Base-by-base conservation (phyloP, 2,888 invertebrate species). In the Trypoxylon attenuatum region DNA sequence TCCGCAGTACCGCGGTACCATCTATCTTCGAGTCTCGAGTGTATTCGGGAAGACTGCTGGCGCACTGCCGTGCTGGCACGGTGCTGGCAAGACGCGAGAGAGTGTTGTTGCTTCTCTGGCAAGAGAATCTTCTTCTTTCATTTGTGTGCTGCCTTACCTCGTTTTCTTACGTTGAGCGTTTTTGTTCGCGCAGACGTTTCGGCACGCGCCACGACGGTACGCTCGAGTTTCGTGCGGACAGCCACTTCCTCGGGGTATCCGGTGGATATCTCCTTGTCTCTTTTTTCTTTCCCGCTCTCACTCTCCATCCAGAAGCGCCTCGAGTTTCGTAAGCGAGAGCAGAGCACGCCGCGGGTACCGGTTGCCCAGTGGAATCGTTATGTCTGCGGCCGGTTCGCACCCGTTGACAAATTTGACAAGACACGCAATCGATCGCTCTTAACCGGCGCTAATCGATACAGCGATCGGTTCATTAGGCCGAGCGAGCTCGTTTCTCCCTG, bases 381-480 rank as follows among this genome's bases (percentile, higher is more conserved):
- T 49, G 60, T 67, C 69, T 52, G 56, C 58, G 59, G 64, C 72
- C 77, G 76, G 61, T 74, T 82, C 80, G 81, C 83, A 69, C 82
- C 80, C 81, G 79, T 82, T 85, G 85, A 85, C 85, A 85, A 85
- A 85, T 85, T 85, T 84, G 84, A 85, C 84, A 82, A 81, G 82
- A 78, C 77, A 78, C 81, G 82, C 82, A 82, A 84, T 82, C 82
- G 80, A 85, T 85, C 79, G 84, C 74, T 82, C 73, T 77, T 75
- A 81, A 80, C 76, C 79, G 78, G 79, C 76, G 82, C 81, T 84
- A 84, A 85, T 85, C 82, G 83, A 85, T 83, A 82, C 84, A 83
- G 81, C 82, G 84, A 85, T 85, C 85, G 78, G 71, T 73, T 84
- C 82, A 84, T 85, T 85, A 85, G 73, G 71, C 77, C 73, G 71